Conservation (phyloP, 1,140 invertebrate genomes). For the Drosophila funebris region DNA sequence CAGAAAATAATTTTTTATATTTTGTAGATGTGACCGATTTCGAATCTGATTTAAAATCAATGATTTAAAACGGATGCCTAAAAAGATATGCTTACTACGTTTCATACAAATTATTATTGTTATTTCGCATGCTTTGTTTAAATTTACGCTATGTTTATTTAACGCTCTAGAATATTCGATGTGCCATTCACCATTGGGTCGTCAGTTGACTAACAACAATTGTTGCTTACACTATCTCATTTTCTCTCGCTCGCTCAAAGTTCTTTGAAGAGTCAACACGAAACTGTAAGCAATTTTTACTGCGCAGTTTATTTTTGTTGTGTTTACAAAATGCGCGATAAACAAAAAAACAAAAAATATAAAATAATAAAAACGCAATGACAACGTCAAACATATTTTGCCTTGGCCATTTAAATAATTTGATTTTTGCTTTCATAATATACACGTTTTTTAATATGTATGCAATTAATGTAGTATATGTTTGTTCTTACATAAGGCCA, state of each 20-base stretch:
- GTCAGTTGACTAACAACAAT: too few species aligned
- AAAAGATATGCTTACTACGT: neutral
- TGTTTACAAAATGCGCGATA: slow-evolving; percentile 78
- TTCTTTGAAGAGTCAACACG: slow-evolving; percentile 11
- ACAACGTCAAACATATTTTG: slow-evolving; percentile 66
- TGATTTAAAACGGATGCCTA: neutral
- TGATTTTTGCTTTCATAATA: slow-evolving; percentile 53
- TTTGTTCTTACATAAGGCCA: slow-evolving; percentile 45
- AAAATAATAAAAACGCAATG: slow-evolving; percentile 20
- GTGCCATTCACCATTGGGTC: slow-evolving; percentile 22
- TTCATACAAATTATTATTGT: neutral
- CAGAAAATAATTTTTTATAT: neutral
- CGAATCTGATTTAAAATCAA: neutral
- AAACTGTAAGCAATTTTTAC: slow-evolving; percentile 57
- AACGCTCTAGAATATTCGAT: slow-evolving; percentile 24
- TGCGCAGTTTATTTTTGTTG: slow-evolving; percentile 77
- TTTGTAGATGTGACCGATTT: neutral
- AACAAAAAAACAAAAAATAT: slow-evolving; percentile 65
- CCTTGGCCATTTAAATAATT: slow-evolving; percentile 62
- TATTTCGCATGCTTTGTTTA: neutral
- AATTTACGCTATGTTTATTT: neutral
- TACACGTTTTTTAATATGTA: slow-evolving; percentile 41
- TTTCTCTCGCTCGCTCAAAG: slow-evolving; percentile 11
- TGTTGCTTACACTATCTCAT: neutral
- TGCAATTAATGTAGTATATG: neutral